Evolutionary conservation across 2,113 vertebrate genomes (phyloP), one percentile per base, ranked within the genome.

Genomic region (Esox niger): DNA sequence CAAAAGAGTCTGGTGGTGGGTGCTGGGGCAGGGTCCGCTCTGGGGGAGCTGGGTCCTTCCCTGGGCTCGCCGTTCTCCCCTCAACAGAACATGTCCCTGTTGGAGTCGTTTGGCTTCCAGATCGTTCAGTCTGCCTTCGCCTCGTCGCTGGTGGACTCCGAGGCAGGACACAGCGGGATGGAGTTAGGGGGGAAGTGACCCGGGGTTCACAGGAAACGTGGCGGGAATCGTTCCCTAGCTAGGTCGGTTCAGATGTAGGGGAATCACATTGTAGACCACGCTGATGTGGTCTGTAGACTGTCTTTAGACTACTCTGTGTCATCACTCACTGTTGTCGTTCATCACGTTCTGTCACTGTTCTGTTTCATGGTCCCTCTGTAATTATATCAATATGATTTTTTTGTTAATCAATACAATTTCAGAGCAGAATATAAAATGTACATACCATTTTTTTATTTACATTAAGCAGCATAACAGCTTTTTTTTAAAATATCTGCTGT

Each of bases 31-130:
- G 82, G 93, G 0, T 57, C 47, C 11, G 47, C 20, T 21, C n/a
- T 96, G 58, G 93, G 91, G 64, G 95, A 98, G 82, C 90, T 96
- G 38, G 86, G 93, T 74, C 93, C 95, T 43, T 83, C 93, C 69
- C 87, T 97, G 0, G 89, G 93, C 63, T 98, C 95, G 17, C 97
- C 97, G 38, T 98, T 98, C 82, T 98, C 97, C 66, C 94, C 96
- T 54, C 97, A 98, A 89, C 97, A 98, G 91, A 98, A 95, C 93
- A 99, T 99, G 97, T 99, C 97, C 70, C 93, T 99, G 58, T 92
- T 99, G 1, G 97, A 99, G 90, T 99, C 97, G 0, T 99, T 99
- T 59, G 97, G 97, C 77, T 99, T 99, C 88, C 97, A 99, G 93
- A 98, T 99, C 74, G 97, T 99, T 63, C 97, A 99, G 89, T 99